A percentile compares a stretch with the other conserved stretches of the same genome.
phyloP scores from a whole-genome alignment of 2,797 vertebrate genomes.

The Myotis vivesi region DNA sequence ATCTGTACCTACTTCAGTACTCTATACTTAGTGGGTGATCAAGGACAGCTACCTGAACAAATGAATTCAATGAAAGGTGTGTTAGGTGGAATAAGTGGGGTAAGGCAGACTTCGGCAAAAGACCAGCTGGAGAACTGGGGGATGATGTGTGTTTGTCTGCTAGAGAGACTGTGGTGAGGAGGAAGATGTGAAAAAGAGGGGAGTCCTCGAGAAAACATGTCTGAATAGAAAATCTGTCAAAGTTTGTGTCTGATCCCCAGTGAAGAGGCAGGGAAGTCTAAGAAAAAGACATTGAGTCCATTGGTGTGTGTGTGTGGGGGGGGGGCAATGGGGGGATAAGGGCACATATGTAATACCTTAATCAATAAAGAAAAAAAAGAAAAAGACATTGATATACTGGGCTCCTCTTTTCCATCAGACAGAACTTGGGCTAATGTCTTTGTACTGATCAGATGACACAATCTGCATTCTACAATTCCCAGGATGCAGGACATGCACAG shows the following conservation, averaged over 20 bases:
- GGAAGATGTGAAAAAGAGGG: not conserved
- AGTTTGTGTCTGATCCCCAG: not conserved
- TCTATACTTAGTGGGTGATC: not conserved
- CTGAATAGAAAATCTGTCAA: conserved; percentile 17
- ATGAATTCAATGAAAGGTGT: not conserved
- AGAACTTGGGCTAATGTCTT: not conserved
- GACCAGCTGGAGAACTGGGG: not conserved
- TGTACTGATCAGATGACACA: not conserved
- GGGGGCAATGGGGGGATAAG: no score
- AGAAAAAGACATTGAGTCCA: not conserved
- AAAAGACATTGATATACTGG: not conserved
- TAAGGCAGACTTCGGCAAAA: not conserved
- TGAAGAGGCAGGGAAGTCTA: not conserved
- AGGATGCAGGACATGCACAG: not conserved
- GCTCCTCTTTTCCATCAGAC: not conserved
- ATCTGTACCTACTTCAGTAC: not conserved
- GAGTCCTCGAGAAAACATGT: not conserved
- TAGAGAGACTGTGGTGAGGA: not conserved
- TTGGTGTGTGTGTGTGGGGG: no score
- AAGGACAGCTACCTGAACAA: not conserved
- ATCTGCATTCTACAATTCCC: not conserved
- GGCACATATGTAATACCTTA: no score
- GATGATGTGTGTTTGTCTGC: not conserved
- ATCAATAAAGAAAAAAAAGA: no score
- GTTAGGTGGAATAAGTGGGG: not conserved